phyloP scores from a whole-genome alignment of 2,797 vertebrate genomes.

The Periparus ater region DNA sequence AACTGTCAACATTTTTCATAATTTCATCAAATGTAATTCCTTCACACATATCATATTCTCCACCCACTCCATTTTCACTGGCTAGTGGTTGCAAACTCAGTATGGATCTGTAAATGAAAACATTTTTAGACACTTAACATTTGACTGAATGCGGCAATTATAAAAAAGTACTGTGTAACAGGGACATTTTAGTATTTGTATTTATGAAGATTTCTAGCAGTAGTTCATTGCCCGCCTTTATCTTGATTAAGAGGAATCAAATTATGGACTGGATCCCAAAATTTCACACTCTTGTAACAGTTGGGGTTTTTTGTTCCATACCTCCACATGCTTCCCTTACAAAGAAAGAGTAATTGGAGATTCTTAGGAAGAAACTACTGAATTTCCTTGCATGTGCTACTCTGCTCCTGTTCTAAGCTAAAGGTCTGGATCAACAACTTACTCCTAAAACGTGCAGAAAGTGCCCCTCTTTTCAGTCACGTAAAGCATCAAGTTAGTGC shows the following conservation, averaged over 20 bases:
- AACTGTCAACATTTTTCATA: slow-evolving; percentile 74
- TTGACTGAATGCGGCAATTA: not conserved
- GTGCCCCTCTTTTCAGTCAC: not conserved
- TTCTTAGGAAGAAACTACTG: not conserved
- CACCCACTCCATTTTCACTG: slow-evolving; percentile 67
- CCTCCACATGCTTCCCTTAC: not conserved
- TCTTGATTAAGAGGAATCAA: not conserved
- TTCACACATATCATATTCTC: slow-evolving; percentile 81
- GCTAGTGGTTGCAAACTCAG: slow-evolving; percentile 86
- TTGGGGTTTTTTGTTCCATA: not conserved
- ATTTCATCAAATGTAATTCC: slow-evolving; percentile 90
- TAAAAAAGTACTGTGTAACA: not conserved
- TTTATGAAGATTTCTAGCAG: not conserved
- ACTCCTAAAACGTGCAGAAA: not conserved
- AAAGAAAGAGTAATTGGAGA: not conserved
- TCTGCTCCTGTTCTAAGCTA: not conserved
- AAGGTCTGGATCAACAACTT: not conserved
- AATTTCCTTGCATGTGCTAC: not conserved
- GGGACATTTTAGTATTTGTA: not conserved
- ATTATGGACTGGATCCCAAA: not conserved
- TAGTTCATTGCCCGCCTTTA: not conserved
- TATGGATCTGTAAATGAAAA: slow-evolving; percentile 79
- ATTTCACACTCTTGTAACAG: not conserved
- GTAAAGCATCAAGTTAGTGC: not conserved
- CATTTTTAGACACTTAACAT: not conserved